Evolutionary conservation across 2,888 invertebrate genomes (phyloP), one percentile per base, ranked within the genome.

Genomic region (Spisula subtruncata): DNA sequence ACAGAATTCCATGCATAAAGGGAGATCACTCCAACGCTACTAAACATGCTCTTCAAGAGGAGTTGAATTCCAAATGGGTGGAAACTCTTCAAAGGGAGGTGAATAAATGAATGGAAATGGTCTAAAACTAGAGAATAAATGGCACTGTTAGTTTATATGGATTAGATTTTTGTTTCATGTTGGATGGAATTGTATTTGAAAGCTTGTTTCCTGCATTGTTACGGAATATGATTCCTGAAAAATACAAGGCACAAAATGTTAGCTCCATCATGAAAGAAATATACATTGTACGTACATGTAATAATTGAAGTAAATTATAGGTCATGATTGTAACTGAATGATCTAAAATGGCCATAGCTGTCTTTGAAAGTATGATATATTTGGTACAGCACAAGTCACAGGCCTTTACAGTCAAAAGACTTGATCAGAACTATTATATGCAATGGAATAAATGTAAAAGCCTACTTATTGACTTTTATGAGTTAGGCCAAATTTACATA

Each of bases 161-260:
- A 35, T 32, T 6, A 75, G 35, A 75, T 0, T 32, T 75, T 75
- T 35, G 75, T 75, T 35, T 35, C 16, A 75, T 14, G 16, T 18
- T 75, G 75, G 75, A 75, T 75, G 75, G 75, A 75, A 32, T 32
- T 75, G 29, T 35, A 25, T 32, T 32, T 75, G 75, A 75, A 75
- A 14, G 75, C 75, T 71, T 75, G 84, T 83, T 25, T 84, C 48
- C 84, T 75, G 71, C 25, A 46, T 71, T 32, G 18, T 75, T 18
- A 75, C 48, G 32, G 46, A 75, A 18, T 84, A 35, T 75, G 35
- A 75, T 75, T 75, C 75, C 84, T 84, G 84, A 84, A 84, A 83
- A 71, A 84, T 75, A 84, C 75, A 84, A 84, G 84, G 84, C 84
- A 84, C 84, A 84, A 83, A 46, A 84, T 84, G 35, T 75, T 75